phyloP scores from a whole-genome alignment of 2,888 invertebrate species.

The Chalcis sispes region DNA sequence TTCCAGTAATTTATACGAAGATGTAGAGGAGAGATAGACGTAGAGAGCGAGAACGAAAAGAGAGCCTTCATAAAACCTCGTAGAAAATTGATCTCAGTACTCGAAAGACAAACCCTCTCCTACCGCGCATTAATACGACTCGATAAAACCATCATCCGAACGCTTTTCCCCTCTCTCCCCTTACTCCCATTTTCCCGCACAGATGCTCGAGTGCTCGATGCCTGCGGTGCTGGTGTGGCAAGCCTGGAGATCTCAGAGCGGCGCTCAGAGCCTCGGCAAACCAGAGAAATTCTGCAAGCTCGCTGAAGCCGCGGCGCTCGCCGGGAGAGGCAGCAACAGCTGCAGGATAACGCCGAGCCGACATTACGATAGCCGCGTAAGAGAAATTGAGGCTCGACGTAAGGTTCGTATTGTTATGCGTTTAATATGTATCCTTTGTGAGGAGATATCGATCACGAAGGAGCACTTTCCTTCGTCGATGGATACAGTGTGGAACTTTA shows the following conservation, averaged over 20 bases:
- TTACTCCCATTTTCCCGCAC: conserved; percentile 51
- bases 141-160: conserved; percentile 7
- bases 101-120: not conserved
- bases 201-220: conserved; percentile 80
- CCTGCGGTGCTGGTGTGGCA: conserved; percentile 82
- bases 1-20: no score
- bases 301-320: not conserved
- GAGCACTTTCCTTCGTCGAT: no score
- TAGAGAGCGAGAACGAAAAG: not conserved
- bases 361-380: conserved; percentile 68
- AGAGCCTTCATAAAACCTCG: not conserved
- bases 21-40: not conserved
- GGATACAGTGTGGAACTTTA: no score
- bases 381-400: conserved; percentile 67
- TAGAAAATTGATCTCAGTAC: conserved; percentile 40
- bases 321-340: no score
- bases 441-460: no score
- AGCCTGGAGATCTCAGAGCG: conserved; percentile 74
- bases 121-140: conserved; percentile 5
- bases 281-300: not conserved
- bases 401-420: conserved; percentile 57
- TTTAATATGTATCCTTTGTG: not conserved
- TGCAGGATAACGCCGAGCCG: conserved; percentile 62
- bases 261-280: not conserved
- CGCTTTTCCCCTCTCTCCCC: not conserved